Evolutionary conservation across 2,888 invertebrate species (phyloP), one percentile per base, ranked within the genome.

Genomic region (Leptodirus hochenwartii): DNA sequence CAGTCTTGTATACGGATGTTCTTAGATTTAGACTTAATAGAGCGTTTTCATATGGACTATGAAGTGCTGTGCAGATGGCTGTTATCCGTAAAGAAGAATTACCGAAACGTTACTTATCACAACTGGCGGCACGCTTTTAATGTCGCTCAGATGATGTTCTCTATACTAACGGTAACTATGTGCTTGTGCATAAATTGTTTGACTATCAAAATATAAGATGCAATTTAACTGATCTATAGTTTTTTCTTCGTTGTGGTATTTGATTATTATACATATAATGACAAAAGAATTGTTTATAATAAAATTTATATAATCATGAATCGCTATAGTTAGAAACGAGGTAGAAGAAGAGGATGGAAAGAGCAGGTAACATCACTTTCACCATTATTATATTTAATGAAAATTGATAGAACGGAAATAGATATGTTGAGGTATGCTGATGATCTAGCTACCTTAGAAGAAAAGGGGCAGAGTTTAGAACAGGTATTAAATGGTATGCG

Each of bases 61-160:
- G 78, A 82, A 47, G 80, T 84, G 24, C 64, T 87, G n/a, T 85
- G 84, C 50, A 69, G 84, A 39, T 85, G 88, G 87, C 54, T 90
- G 43, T 60, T 88, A 39, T 88, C 88, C 41, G 87, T 91, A 2
- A 85, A 87, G 62, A 90, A 90, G 55, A 91, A 91, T 53, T 91
- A 91, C 59, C 68, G 91, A 41, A 82, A 87, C 53, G 85, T 91
- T 32, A 87, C 84, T 17, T 91, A 91, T 52, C 91, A 91, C 56
- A 91, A 91, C 54, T 91, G 90, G 91, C 67, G 90, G 47, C 93
- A 93, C 50, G 91, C 91, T 28, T 91, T 93, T 59, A 91, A 91
- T 53, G 91, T 93, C 25, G 87, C 88, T 3, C 91, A 93, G 57
- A 90, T 90, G 78, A 91, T 91, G 91, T 93, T 91, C 56, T 75